phyloP scores from a whole-genome alignment of 2,797 vertebrate genomes.

The Acanthopagrus latus region DNA sequence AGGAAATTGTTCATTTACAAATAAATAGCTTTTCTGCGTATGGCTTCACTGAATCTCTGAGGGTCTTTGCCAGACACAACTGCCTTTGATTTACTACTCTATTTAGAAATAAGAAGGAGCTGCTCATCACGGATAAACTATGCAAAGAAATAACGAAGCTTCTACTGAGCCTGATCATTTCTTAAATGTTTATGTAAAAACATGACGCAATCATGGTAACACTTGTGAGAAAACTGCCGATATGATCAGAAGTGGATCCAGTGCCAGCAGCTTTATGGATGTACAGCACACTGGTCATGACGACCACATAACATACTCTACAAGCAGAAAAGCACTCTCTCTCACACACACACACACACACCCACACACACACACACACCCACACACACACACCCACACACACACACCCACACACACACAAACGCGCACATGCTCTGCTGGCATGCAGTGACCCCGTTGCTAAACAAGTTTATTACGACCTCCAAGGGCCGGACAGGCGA shows the following conservation, averaged over 20 bases:
- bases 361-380: slow-evolving; percentile 6
- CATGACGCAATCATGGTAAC: slow-evolving; percentile 42
- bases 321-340: slow-evolving; percentile 14
- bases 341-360: slow-evolving; percentile 24
- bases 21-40: slow-evolving; percentile 30
- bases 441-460: slow-evolving; percentile 62
- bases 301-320: slow-evolving; percentile 12
- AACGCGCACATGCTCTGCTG: slow-evolving; percentile 32
- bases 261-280: slow-evolving; percentile 39
- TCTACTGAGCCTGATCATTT: slow-evolving; percentile 25
- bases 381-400: slow-evolving; percentile 25
- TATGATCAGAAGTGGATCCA: slow-evolving; percentile 43
- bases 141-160: slow-evolving; percentile 37
- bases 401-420: slow-evolving; percentile 16
- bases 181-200: slow-evolving; percentile 41
- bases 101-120: slow-evolving; percentile 49
- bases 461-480: slow-evolving; percentile 83
- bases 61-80: slow-evolving; percentile 23
- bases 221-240: slow-evolving; percentile 38
- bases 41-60: slow-evolving; percentile 32
- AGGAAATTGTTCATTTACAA: slow-evolving; percentile 6
- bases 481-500: slow-evolving; percentile 76
- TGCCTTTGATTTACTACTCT: slow-evolving; percentile 69
- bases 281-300: not conserved
- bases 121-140: slow-evolving; percentile 46